Evolutionary conservation across 2,113 vertebrate genomes (phyloP), one percentile per base, ranked within the genome.

Genomic region (Phaethornis superciliosus): DNA sequence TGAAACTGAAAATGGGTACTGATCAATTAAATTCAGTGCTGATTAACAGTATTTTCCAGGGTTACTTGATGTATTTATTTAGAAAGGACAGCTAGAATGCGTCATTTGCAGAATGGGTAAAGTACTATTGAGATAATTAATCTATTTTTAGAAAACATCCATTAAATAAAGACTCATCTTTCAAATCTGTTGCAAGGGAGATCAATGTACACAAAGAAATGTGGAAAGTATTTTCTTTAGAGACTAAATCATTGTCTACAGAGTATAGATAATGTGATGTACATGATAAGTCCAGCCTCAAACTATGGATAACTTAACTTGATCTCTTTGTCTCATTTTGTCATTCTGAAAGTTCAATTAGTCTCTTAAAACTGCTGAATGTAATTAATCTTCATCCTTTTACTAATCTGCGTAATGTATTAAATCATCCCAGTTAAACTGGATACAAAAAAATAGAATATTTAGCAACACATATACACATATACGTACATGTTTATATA

Each of bases 41-140:
- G 90, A 91, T 93, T 88, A 82, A 21, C 37, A 63, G 42, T 3
- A 1, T 91, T 71, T 47, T 70, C 63, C 63, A 62, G 21, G 58
- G 69, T 78, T 83, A 85, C 63, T 85, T 88, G 42, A 83, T 95
- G 46, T 72, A 51, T 78, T 88, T 90, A 28, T 81, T 81, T 80
- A 51, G 71, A 88, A 85, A 81, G 51, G 40, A 65, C 46, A 88
- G 62, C 17, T 35, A 77, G 58, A 69, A 37, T n/a, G 18, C 80
- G 54, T 49, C 37, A 51, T 42, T 83, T 68, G 69, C 52, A 90
- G 51, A 42, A 67, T 24, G 32, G 71, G 32, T 35, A 80, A 93
- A 46, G 32, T 74, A 12, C 68, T 55, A 7, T 32, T 74, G 47
- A 94, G 15, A 70, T 76, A 15, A 28, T 70, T 47, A 13, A 46